Evolutionary conservation across 2,797 vertebrate genomes (phyloP), one percentile per base, ranked within the genome.

Genomic region (Chromis chromis): DNA sequence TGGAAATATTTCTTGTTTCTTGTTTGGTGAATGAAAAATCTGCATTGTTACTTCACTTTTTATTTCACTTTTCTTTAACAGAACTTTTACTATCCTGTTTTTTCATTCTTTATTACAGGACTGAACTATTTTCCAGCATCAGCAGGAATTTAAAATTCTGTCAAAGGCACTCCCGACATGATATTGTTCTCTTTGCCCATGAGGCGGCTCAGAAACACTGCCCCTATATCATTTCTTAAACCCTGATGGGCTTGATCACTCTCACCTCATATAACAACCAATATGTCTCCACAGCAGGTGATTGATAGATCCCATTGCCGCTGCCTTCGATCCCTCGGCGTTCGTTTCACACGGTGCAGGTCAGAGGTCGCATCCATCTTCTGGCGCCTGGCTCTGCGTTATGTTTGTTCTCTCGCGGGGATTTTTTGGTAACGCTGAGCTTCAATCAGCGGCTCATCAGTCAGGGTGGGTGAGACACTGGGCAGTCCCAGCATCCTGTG

Each of bases 291-390:
- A 21, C 54, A 7, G 24, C 19, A 1, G 39, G 40, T 87, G 88
- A 90, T 78, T 81, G 88, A 93, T 89, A 59, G 77, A 74, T 52
- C 62, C 70, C 62, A 67, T 83, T 44, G 4, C 66, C 36, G 49
- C 65, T 27, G 74, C 28, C 70, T 83, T 88, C 64, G 44, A 81
- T 74, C 63, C 60, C 8, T 56, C 36, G 5, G 36, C 44, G 83
- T 65, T 74, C 12, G 53, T 66, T 44, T 61, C 25, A 44, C n/a
- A n/a, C 33, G 11, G 19, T 19, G 3, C 9, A 16, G 82, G 86
- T 85, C 17, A 86, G 70, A 83, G 88, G 83, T 86, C 65, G 17
- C 39, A 61, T 69, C 70, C 70, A 67, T 68, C 59, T 50, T 13
- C 49, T 65, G 54, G 66, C 17, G 28, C 25, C 65, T 28, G 53